A percentile compares a stretch with the other conserved stretches of the same genome.
Evolutionary conservation across 64 coral and sea anemone species (phyloP).

Genomic region (Stylophora pistillata): DNA sequence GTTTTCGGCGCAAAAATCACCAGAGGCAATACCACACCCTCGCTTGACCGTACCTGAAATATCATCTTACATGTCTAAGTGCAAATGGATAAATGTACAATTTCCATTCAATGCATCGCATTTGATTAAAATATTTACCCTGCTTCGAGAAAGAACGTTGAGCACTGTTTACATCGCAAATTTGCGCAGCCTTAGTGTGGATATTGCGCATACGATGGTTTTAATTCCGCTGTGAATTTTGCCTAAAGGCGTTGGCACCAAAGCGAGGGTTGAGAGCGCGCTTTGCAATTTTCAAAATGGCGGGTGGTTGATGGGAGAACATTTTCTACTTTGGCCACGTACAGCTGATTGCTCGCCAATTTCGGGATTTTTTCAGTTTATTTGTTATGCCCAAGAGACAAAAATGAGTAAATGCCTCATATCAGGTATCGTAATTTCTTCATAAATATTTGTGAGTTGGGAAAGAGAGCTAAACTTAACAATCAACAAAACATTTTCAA

Average conservation of each 20-base stretch:
- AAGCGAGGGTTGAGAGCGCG: not conserved
- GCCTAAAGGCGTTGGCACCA: not conserved
- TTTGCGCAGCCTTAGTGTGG: not conserved
- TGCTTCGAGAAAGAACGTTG: not conserved
- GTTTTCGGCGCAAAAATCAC: not conserved
- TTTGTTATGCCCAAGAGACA: not conserved
- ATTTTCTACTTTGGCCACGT: not conserved
- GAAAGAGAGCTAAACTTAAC: not conserved
- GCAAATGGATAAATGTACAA: not conserved
- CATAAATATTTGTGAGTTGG: no score
- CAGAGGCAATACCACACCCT: not conserved
- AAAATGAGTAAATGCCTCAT: conserved; percentile 42
- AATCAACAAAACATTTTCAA: not conserved
- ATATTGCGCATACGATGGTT: not conserved
- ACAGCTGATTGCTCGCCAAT: not conserved
- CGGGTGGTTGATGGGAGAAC: not conserved
- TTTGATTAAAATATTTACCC: not conserved
- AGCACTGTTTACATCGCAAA: conserved; percentile 7
- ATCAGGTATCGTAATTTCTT: not conserved
- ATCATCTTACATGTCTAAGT: not conserved
- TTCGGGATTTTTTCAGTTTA: not conserved
- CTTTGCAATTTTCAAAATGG: conserved; percentile 27
- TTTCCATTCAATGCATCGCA: not conserved
- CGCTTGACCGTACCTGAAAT: not conserved
- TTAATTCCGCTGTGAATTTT: not conserved